Evolutionary conservation across 2,888 invertebrate genomes (phyloP), one percentile per base, ranked within the genome.

Genomic region (Allacma fusca): DNA sequence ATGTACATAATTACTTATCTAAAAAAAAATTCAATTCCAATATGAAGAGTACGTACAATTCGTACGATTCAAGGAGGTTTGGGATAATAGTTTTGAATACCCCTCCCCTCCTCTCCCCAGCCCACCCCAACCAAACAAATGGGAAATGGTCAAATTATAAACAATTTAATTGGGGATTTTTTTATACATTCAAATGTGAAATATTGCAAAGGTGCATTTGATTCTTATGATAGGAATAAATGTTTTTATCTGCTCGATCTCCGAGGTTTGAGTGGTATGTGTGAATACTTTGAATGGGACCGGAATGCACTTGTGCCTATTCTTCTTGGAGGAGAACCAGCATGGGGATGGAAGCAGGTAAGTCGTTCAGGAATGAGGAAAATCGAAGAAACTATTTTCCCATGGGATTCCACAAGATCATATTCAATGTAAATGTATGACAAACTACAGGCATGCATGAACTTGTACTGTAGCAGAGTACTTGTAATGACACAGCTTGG

Each of bases 321-420:
- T 24, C 16, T 26, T 23, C 5, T 40, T 4, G 23, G 24, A 70
- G 50, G 29, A 59, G 62, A 62, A 72, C 72, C 73, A 64, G 72
- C 64, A 73, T 43, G 43, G 59, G 40, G 64, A 64, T 73, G 23
- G 43, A 43, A 74, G 59, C 34, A 76, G 69, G 70, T 71, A 69
- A 76, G 44, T 69, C 23, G 28, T n/a, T 21, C 24, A 70, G 70
- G 76, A 75, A 75, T 75, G 68, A 68, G 57, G 75, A 69, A 69
- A 75, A 65, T 69, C 23, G 62, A 76, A 69, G 70, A 70, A 76
- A 76, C 44, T 75, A 76, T 76, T 76, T 76, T 76, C 76, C 76
- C 76, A 76, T 76, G 76, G 62, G 64, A 76, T 76, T 76, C 76
- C 76, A 70, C 44, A 68, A 12, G 23, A 73, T 69, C 43, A 69